A percentile compares a stretch with the other conserved stretches of the same genome.
Evolutionary conservation across 2,797 vertebrate genomes (phyloP).

Genomic region (Sebastes minor): DNA sequence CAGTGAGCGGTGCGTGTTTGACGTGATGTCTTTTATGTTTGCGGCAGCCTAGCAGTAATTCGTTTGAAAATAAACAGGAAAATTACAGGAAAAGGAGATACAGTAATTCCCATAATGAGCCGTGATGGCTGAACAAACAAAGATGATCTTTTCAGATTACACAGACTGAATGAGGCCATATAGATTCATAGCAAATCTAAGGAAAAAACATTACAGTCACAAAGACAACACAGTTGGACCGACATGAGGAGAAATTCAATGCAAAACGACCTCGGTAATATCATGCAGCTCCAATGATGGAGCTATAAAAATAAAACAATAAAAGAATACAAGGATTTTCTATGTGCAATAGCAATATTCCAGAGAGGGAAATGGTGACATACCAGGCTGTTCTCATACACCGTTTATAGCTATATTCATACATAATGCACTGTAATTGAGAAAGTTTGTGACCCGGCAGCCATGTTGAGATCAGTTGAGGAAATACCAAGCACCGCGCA

Average conservation of each 20-base stretch:
- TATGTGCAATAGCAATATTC: not conserved
- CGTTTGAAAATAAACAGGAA: conserved; percentile 17
- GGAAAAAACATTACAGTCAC: not conserved
- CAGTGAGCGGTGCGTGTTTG: not conserved
- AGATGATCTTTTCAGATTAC: not conserved
- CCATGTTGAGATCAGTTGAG: no score
- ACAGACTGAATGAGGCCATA: not conserved
- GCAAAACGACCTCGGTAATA: not conserved
- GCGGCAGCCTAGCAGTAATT: conserved; percentile 1
- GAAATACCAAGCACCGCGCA: no score
- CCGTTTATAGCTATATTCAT: no score
- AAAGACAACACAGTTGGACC: not conserved
- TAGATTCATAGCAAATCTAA: not conserved
- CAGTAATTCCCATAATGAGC: conserved; percentile 28
- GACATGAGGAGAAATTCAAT: not conserved
- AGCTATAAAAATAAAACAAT: not conserved
- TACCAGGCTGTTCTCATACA: no score
- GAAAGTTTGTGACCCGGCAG: no score
- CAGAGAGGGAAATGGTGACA: not conserved
- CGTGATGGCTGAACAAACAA: not conserved
- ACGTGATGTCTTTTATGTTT: not conserved
- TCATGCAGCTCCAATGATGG: not conserved
- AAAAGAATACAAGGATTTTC: not conserved
- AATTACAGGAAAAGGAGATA: conserved; percentile 23
- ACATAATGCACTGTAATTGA: no score